Percentiles rank a stretch among this genome's conserved stretches.
These are phyloP conservation scores for Calycopis cecrops DNA, from an alignment of 1,140 invertebrate genomes.

Conservation along the genomic window DNA sequence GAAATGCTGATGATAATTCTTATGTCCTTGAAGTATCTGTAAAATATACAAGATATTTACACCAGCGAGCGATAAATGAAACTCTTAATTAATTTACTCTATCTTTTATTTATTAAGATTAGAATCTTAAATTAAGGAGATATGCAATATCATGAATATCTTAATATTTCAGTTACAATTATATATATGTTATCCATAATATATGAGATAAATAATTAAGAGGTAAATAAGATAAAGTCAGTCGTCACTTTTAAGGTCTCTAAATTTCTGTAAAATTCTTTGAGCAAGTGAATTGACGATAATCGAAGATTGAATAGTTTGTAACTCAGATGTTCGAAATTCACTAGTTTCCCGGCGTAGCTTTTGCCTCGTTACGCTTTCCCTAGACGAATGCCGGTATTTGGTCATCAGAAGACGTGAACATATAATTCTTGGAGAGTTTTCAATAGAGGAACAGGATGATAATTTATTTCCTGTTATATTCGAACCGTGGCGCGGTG, in stretches of 20 bases:
- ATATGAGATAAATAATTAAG: no score
- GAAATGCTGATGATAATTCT: no score
- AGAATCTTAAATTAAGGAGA: no score
- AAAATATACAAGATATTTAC: no score
- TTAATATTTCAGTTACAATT: no score
- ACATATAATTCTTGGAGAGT: slow-evolving; percentile 40
- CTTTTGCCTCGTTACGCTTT: slow-evolving; percentile 27
- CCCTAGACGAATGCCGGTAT: slow-evolving; percentile 27
- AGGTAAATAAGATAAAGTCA: not conserved
- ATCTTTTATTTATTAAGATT: no score
- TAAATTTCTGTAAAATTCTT: slow-evolving; percentile 55
- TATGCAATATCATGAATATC: no score
- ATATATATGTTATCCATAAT: no score
- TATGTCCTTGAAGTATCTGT: no score
- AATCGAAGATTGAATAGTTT: slow-evolving; percentile 42
- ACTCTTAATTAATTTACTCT: no score
- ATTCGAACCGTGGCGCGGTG: slow-evolving; percentile 39
- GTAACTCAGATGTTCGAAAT: slow-evolving; percentile 24
- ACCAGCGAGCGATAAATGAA: no score
- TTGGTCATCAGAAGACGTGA: slow-evolving; percentile 43
- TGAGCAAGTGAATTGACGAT: slow-evolving; percentile 41
- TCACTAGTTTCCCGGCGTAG: slow-evolving; percentile 9
- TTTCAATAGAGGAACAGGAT: slow-evolving; percentile 40
- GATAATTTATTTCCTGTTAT: slow-evolving; percentile 29
- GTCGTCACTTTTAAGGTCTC: slow-evolving; percentile 41